phyloP scores from a whole-genome alignment of 2,797 vertebrate genomes.

The Oreortyx pictus region DNA sequence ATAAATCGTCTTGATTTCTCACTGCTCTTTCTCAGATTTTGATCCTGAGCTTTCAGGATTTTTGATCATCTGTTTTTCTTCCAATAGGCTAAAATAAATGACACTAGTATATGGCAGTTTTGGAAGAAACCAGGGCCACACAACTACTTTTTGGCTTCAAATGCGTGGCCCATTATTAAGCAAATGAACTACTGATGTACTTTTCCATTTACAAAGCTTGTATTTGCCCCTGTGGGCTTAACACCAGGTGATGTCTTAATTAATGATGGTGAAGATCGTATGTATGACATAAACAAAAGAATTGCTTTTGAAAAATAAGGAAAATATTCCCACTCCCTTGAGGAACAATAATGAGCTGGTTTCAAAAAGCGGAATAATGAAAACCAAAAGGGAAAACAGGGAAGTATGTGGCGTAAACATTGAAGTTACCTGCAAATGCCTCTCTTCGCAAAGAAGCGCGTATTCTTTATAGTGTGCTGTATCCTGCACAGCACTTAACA shows the following conservation, averaged over 20 bases:
- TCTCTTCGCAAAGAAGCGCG: neutral
- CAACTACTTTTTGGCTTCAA: slow-evolving; percentile 8
- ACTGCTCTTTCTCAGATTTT: neutral
- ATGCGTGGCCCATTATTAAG: slow-evolving; percentile 25
- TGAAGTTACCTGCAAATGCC: neutral
- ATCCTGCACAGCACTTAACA: neutral
- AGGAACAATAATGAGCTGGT: neutral
- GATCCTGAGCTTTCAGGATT: slow-evolving; percentile 3
- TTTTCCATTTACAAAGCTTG: slow-evolving; percentile 46
- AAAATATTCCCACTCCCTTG: neutral
- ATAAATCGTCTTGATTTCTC: neutral
- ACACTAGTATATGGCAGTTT: neutral
- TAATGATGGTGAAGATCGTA: slow-evolving; percentile 1
- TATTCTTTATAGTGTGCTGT: neutral
- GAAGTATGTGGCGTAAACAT: neutral
- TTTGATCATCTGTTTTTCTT: neutral
- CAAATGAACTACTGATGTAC: slow-evolving; percentile 39
- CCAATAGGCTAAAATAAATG: slow-evolving; percentile 1
- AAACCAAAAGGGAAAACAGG: neutral
- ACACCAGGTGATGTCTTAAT: slow-evolving; percentile 50
- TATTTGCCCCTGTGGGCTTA: slow-evolving; percentile 37
- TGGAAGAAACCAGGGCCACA: neutral
- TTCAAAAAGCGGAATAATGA: neutral
- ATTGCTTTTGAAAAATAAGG: slow-evolving; percentile 11
- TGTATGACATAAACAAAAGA: slow-evolving; percentile 20